Evolutionary conservation across 64 coral and sea anemone genomes (phyloP), one percentile per base, ranked within the genome.

Genomic region (Orbicella faveolata): DNA sequence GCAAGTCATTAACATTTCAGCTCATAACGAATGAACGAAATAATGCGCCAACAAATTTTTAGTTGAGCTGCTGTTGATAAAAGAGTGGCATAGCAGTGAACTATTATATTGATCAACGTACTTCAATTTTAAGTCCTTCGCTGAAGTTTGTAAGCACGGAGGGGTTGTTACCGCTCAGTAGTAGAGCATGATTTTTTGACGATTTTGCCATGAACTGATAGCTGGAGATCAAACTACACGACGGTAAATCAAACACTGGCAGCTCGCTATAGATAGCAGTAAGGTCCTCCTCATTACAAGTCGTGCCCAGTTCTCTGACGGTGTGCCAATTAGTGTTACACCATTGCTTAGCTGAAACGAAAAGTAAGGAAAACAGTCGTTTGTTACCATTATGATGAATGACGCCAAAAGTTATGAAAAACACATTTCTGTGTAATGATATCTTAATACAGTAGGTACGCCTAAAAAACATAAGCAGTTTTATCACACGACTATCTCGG

Each of bases 201-300:
- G 36, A 72, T 72, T 52, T 85, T 3, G 36, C 82, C 52, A 85
- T 21, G 25, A 85, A 85, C 36, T 85, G 82, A 14, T 85, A 85
- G 52, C n/a, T 36, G 10, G 82, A 23, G 64, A 85, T 85, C 13
- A 85, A n/a, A 52, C 63, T 85, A 44, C 82, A 85, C 3, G 82
- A 72, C 12, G 82, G 82, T 10, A 85, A 33, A 20, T 52, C 82
- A 52, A 85, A 85, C 12, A 85, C 35, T 18, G 82, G 82, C 52
- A 73, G 37, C 25, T 85, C 82, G 68, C 37, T 85, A 34, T 85
- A 85, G 35, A 85, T 4, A 4, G 11, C 36, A 52, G 65, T 85
- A 25, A 73, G 23, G 21, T 85, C 63, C 51, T 72, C 65, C 12
- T 85, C 82, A 51, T 70, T 25, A 25, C 82, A 85, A 39, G 53